These are phyloP conservation scores for Drosophila lowei DNA, from an alignment of 1,140 invertebrate species.

Conservation along the genomic window DNA sequence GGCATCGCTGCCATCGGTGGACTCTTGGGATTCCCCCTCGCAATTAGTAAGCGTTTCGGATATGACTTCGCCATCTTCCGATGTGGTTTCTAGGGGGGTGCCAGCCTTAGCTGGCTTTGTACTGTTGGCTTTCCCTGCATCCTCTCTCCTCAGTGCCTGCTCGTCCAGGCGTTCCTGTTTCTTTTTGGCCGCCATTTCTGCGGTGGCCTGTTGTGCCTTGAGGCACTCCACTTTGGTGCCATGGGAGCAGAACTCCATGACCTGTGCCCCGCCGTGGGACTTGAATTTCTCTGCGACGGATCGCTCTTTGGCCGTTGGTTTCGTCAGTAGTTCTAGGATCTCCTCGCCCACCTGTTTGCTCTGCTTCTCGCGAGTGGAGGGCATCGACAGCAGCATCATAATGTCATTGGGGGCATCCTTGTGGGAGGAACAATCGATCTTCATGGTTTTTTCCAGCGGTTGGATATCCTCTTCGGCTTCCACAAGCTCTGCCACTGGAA, in stretches of 20 bases:
- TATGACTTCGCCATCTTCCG: conserved; percentile 76
- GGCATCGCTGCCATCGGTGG: conserved; percentile 62
- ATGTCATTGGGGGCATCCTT: conserved; percentile 86
- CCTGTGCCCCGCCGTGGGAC: conserved; percentile 96
- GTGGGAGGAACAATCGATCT: conserved; percentile 38
- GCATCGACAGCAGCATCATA: conserved; percentile 93
- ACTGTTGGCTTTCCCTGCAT: conserved; percentile 6
- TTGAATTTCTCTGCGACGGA: conserved; percentile 96
- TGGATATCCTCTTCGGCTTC: conserved; percentile 27
- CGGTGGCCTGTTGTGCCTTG: conserved; percentile 85
- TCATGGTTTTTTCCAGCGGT: conserved; percentile 46
- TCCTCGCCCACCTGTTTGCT: conserved; percentile 98
- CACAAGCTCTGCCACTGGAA: conserved; percentile 42
- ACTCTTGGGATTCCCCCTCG: conserved; percentile 67
- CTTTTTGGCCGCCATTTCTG: conserved; percentile 79
- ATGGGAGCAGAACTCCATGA: conserved; percentile 98
- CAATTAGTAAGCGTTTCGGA: conserved; percentile 49
- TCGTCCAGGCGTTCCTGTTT: conserved; percentile 82
- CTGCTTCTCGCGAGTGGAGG: conserved; percentile 97
- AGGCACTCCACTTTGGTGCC: conserved; percentile 96
- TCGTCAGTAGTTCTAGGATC: conserved; percentile 96
- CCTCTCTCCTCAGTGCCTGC: conserved; percentile 32
- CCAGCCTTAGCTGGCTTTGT: conserved; percentile 40
- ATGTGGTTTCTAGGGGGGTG: conserved; percentile 11
- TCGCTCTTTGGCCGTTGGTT: conserved; percentile 97